These are phyloP conservation scores for Neodiprion pinetum DNA, from an alignment of 1,140 invertebrate species.

Conservation along the genomic window DNA sequence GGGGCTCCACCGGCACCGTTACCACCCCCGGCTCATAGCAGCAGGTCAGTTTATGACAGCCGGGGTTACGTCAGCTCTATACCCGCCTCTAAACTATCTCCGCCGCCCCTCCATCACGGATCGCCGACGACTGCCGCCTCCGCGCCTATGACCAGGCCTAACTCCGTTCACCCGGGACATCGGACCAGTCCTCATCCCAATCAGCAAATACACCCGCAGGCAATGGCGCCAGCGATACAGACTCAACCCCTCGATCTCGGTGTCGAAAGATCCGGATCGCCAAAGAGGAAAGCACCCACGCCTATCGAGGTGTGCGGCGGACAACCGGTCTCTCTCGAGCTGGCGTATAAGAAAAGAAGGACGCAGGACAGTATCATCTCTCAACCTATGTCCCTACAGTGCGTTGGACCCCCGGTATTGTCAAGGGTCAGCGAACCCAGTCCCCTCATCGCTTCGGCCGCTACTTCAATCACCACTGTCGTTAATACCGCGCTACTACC, in stretches of 20 bases:
- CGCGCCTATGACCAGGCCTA: conserved; percentile 47
- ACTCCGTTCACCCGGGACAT: conserved; percentile 53
- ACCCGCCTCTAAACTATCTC: conserved; percentile 62
- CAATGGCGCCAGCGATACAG: conserved; percentile 58
- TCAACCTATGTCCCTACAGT: conserved; percentile 53
- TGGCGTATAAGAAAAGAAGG: conserved; percentile 58
- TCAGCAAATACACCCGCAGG: conserved; percentile 23
- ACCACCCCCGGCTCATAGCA: conserved; percentile 68
- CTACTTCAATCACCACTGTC: conserved; percentile 76
- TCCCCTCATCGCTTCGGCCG: conserved; percentile 75
- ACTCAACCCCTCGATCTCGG: conserved; percentile 79
- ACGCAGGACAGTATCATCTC: conserved; percentile 45
- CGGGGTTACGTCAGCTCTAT: conserved; percentile 61
- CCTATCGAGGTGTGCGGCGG: conserved; percentile 45
- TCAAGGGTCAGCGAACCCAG: conserved; percentile 71
- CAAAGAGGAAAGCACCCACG: conserved; percentile 65
- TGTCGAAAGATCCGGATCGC: conserved; percentile 64
- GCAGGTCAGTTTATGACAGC: conserved; percentile 58
- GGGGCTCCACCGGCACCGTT: conserved; percentile 55
- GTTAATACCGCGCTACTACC: conserved; percentile 65
- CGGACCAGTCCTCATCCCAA: conserved; percentile 36
- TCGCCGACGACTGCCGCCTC: conserved; percentile 59
- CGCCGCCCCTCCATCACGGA: conserved; percentile 58
- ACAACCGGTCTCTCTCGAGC: conserved; percentile 63
- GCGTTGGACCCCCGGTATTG: conserved; percentile 57